Evolutionary conservation across 2,888 invertebrate species (phyloP).

Genomic region (Rhimphoctona megacephalus): DNA sequence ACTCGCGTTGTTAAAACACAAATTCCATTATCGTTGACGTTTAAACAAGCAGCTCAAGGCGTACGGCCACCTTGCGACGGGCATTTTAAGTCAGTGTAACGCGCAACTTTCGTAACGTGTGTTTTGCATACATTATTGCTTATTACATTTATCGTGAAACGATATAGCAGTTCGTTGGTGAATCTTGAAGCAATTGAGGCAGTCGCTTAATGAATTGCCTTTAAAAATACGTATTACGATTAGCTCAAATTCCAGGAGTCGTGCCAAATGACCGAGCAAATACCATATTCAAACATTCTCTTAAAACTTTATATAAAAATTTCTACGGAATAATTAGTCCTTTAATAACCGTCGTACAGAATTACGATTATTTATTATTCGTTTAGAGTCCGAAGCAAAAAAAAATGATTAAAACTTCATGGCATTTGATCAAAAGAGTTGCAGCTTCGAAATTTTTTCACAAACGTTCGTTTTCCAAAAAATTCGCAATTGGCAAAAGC

Average conservation of each 20-base stretch:
- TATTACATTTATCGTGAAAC: constrained; percentile 41
- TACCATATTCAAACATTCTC: background rate
- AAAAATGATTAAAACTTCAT: background rate
- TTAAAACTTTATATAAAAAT: no score
- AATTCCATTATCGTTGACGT: constrained; percentile 57
- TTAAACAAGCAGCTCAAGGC: constrained; percentile 45
- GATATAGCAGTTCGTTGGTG: constrained; percentile 22
- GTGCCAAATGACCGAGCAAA: background rate
- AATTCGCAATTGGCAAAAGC: background rate
- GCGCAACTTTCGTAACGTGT: constrained; percentile 14
- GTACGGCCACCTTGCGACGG: constrained; percentile 49
- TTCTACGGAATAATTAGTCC: no score
- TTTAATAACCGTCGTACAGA: no score
- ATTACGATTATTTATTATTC: no score
- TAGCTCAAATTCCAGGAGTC: background rate
- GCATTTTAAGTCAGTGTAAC: constrained; percentile 18
- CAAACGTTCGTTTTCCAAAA: no score
- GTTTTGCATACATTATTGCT: constrained; percentile 51
- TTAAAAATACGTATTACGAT: background rate
- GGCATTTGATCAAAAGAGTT: no score
- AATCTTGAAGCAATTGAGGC: constrained; percentile 15
- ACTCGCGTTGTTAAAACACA: constrained; percentile 29
- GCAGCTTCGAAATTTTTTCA: no score
- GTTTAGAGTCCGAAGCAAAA: no score
- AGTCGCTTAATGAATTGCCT: background rate